Evolutionary conservation across 2,888 invertebrate genomes (phyloP), one percentile per base, ranked within the genome.

Genomic region (Diogma glabrata): DNA sequence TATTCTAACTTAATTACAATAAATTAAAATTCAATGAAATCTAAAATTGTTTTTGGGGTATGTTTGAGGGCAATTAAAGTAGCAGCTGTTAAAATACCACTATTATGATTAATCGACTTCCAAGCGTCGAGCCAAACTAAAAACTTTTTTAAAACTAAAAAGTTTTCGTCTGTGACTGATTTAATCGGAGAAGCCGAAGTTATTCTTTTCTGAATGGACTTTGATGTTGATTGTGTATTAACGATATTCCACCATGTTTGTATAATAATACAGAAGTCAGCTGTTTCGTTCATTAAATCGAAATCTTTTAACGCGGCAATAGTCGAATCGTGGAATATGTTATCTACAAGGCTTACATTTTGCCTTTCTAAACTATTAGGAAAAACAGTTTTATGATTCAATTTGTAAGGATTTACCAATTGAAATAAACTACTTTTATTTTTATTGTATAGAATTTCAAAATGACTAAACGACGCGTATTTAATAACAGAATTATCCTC

Each of bases 201-300:
- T n/a, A n/a, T n/a, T n/a, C n/a, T n/a, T n/a, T n/a, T 33, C 5
- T 14, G 4, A 4, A 8, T 33, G 14, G n/a, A 3, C 5, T 33
- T 33, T 3, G 5, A 14, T 33, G 6, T 14, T 9, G 12, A 4
- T 30, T 33, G 12, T 9, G 33, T 33, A 33, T 33, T 33, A 2
- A 3, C 33, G 2, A 4, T 33, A 33, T 33, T 33, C 33, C 6
- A 33, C 33, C 33, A 33, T 33, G 12, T 33, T 33, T 14, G 12
- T 33, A 33, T 33, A 9, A 33, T 33, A 33, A 33, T 14, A 33
- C 33, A 33, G 12, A 40, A 40, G 5, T 40, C 40, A 2, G 40
- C 40, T 6, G 40, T 40, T 40, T 40, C 40, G 12, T 40, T 40
- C 40, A 40, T 40, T 40, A 20, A 4, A 10, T 40, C 40, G n/a